Conservation (phyloP, 1,140 invertebrate genomes). For the Euura saliciscinereae region DNA sequence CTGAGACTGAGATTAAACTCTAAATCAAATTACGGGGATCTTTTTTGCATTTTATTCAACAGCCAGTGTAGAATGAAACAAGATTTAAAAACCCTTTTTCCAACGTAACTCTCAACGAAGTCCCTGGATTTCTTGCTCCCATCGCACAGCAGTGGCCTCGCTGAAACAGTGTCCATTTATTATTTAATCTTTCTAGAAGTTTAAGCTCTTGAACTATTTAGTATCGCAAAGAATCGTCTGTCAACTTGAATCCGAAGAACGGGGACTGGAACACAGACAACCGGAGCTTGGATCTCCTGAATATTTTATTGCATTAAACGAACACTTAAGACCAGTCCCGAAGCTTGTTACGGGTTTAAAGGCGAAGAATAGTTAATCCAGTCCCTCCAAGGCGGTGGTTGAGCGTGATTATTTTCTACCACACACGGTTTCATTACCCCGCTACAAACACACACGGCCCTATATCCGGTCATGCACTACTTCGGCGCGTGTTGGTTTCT, state of each 20-base stretch:
- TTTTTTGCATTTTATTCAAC: too few relatives aligned
- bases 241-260: not conserved
- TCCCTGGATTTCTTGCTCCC: too few relatives aligned
- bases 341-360: not conserved
- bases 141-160: not conserved
- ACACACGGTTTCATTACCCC: too few relatives aligned
- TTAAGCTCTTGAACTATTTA: not conserved
- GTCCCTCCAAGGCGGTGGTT: not conserved
- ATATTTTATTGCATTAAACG: not conserved
- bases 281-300: not conserved
- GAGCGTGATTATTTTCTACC: too few relatives aligned
- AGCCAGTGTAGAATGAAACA: too few relatives aligned
- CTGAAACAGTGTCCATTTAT: slow-evolving; percentile 2
- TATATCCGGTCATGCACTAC: too few relatives aligned
- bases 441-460: too few relatives aligned
- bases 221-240: not conserved
- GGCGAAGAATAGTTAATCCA: not conserved
- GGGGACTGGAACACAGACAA: not conserved
- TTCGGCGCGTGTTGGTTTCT: not conserved
- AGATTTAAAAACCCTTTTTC: too few relatives aligned
- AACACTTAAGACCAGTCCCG: not conserved
- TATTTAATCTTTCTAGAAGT: slow-evolving; percentile 4
- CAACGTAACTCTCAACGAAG: too few relatives aligned
- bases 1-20: not conserved
- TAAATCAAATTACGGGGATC: not conserved